Percentiles rank a stretch among this genome's conserved stretches.
Conservation (phyloP, 2,888 invertebrate species). For the Scaptomyza flava region DNA sequence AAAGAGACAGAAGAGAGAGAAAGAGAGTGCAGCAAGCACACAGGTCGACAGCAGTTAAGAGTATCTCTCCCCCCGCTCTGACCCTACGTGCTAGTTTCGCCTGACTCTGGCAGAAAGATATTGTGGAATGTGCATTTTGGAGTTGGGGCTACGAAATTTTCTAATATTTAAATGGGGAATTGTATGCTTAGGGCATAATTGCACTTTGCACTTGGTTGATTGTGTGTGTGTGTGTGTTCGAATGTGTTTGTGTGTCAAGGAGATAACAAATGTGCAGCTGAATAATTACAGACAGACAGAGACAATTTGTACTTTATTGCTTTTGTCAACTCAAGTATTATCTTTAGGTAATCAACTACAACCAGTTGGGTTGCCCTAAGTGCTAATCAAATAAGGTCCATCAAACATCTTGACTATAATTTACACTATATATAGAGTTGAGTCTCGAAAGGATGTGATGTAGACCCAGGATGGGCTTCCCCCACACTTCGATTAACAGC, state of each 20-base stretch:
- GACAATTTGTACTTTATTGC: not conserved
- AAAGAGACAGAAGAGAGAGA: not conserved
- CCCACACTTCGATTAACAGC: too few relatives aligned
- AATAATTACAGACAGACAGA: slow-evolving; percentile 39
- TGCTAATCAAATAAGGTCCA: not conserved
- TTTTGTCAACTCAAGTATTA: not conserved
- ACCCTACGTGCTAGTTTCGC: not conserved
- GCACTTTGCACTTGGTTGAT: slow-evolving; percentile 45
- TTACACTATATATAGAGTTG: too few relatives aligned
- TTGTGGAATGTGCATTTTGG: slow-evolving; percentile 35
- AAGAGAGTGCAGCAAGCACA: slow-evolving; percentile 3
- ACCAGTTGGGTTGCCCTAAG: not conserved
- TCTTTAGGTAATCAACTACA: slow-evolving; percentile 11
- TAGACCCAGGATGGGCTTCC: too few relatives aligned
- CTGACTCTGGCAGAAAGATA: slow-evolving; percentile 36
- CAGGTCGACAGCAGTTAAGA: slow-evolving; percentile 38
- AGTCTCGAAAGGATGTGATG: too few relatives aligned
- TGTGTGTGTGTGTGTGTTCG: slow-evolving; percentile 11
- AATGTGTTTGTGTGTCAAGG: not conserved
- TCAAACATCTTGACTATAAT: not conserved
- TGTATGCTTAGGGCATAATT: slow-evolving; percentile 61
- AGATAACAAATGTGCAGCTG: slow-evolving; percentile 36
- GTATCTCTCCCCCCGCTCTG: not conserved
- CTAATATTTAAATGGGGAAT: slow-evolving; percentile 77
- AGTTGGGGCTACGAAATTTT: slow-evolving; percentile 40